phyloP scores from a whole-genome alignment of 2,888 invertebrate species.

The Embidobia sp. region DNA sequence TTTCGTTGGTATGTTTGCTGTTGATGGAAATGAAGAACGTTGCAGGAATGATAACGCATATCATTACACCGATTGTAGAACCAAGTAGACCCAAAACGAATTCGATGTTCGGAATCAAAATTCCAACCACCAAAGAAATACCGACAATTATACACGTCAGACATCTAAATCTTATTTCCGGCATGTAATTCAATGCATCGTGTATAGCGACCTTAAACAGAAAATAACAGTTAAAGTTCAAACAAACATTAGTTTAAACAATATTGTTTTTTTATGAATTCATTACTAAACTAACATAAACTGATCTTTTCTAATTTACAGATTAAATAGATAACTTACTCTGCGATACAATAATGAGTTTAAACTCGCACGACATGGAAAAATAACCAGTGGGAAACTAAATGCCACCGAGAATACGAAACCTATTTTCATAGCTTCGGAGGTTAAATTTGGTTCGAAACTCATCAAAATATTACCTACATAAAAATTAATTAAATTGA shows the following conservation, averaged over 20 bases:
- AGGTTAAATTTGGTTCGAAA: constrained; percentile 90
- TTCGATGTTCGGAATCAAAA: constrained; percentile 96
- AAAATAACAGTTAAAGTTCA: constrained; percentile 24
- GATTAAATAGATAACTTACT: constrained; percentile 60
- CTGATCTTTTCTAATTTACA: too few relatives aligned
- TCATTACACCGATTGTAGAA: constrained; percentile 96
- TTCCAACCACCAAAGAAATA: constrained; percentile 89
- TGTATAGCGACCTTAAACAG: constrained; percentile 86
- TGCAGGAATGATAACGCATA: constrained; percentile 96
- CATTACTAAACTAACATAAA: neutral
- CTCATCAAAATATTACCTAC: constrained; percentile 95
- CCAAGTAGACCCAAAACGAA: constrained; percentile 96
- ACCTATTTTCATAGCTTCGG: constrained; percentile 95
- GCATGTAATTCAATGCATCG: constrained; percentile 88
- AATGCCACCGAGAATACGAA: constrained; percentile 97
- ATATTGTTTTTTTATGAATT: constrained; percentile 6
- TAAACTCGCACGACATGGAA: constrained; percentile 96
- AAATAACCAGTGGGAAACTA: constrained; percentile 98
- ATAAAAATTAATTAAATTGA: constrained; percentile 66
- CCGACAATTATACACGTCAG: constrained; percentile 91
- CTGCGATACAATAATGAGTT: constrained; percentile 91
- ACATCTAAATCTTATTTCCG: constrained; percentile 90
- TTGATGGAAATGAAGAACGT: constrained; percentile 93
- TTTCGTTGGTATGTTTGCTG: constrained; percentile 91
- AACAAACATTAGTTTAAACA: too few relatives aligned